Evolutionary conservation across 35 echinoderm and acorn worm species (phyloP).

Genomic region (Acanthaster planci): DNA sequence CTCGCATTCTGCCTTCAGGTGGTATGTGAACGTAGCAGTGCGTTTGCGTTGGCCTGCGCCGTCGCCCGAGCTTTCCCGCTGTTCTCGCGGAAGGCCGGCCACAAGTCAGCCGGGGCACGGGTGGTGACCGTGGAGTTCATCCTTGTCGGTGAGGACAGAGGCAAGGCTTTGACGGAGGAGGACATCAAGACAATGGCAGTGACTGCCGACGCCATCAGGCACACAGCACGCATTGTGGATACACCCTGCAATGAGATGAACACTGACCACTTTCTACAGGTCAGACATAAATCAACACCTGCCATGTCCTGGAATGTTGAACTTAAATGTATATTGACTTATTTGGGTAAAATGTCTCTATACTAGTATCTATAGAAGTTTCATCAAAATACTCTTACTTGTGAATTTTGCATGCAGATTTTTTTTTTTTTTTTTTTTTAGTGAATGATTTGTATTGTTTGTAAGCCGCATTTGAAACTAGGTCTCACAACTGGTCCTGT

Average conservation of each 20-base stretch:
- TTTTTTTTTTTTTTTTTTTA: no score
- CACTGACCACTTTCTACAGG: constrained; percentile 90
- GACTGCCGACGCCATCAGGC: constrained; percentile 56
- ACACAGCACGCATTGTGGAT: constrained; percentile 80
- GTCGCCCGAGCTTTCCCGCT: constrained; percentile 87
- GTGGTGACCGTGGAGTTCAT: constrained; percentile 79
- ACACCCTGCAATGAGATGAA: constrained; percentile 96
- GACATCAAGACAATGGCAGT: constrained; percentile 58
- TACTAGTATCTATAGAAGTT: no score
- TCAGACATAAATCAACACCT: neutral
- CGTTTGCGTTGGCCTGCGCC: constrained; percentile 91
- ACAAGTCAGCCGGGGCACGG: constrained; percentile 35
- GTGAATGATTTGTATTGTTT: no score
- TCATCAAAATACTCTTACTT: no score
- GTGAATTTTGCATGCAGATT: no score
- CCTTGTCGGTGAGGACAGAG: constrained; percentile 31
- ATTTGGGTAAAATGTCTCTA: no score
- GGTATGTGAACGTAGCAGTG: constrained; percentile 75
- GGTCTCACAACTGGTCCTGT: no score
- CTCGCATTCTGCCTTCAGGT: constrained; percentile 57
- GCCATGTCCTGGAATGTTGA: no score
- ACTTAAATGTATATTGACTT: no score
- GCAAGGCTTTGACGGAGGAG: constrained; percentile 52
- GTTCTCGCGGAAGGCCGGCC: constrained; percentile 78
- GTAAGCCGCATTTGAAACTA: no score